A percentile compares a stretch with the other conserved stretches of the same genome.
Evolutionary conservation across 1,140 invertebrate genomes (phyloP).

Genomic region (Muscidifurax raptorellus): DNA sequence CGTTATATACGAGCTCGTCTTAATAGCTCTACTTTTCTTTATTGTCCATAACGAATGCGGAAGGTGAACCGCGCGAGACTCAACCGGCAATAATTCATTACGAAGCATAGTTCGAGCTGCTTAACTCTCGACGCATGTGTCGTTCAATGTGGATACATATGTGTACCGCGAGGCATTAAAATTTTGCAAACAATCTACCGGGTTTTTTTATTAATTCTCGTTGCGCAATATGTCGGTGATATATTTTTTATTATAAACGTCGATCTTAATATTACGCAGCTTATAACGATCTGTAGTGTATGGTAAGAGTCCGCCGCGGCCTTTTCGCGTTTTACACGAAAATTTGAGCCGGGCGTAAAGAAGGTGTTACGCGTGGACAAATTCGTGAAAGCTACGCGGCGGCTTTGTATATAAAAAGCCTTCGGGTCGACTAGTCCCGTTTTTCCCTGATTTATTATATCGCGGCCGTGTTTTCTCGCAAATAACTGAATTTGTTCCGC

Average conservation of each 20-base stretch:
- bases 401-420: neutral
- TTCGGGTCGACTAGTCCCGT: neutral
- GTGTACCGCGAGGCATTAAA: too few species aligned
- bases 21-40: neutral
- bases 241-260: too few species aligned
- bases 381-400: constrained; percentile 8
- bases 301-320: too few species aligned
- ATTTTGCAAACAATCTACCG: too few species aligned
- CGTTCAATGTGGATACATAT: too few species aligned
- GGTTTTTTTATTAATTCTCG: too few species aligned
- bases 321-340: neutral
- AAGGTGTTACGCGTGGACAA: constrained; percentile 11
- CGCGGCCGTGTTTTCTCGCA: neutral
- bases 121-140: too few species aligned
- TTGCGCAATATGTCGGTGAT: too few species aligned
- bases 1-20: too few species aligned
- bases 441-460: neutral
- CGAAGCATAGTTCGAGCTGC: neutral
- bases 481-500: neutral
- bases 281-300: neutral
- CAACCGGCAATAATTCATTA: neutral
- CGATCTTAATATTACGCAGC: neutral
- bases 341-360: neutral
- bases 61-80: neutral
- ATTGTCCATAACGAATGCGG: neutral